These are phyloP conservation scores for Pseudolaguvia tuberculata DNA, from an alignment of 2,113 vertebrate species.

Conservation along the genomic window DNA sequence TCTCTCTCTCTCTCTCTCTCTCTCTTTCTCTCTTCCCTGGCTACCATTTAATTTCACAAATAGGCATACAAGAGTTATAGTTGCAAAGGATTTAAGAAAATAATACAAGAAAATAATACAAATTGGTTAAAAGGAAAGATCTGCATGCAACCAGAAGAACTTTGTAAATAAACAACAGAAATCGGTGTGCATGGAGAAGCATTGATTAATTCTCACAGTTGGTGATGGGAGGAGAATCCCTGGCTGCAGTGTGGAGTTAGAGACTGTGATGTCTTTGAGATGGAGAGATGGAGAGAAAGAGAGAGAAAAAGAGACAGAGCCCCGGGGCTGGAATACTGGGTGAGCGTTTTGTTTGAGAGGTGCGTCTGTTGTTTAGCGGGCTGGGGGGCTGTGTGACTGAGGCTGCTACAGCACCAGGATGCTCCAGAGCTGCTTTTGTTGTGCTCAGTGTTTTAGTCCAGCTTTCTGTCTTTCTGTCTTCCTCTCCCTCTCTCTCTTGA, in stretches of 20 bases:
- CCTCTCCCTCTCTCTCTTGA: slow-evolving; percentile 29
- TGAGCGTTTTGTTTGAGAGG: slow-evolving; percentile 46
- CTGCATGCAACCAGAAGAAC: slow-evolving; percentile 45
- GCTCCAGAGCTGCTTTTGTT: slow-evolving; percentile 63
- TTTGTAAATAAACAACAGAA: slow-evolving; percentile 51
- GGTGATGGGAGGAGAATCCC: slow-evolving; percentile 40
- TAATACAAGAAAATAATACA: slow-evolving; percentile 14
- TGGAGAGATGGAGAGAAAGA: slow-evolving; percentile 18
- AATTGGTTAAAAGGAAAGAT: slow-evolving; percentile 21
- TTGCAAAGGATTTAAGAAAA: slow-evolving; percentile 3
- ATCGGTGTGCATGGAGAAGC: slow-evolving; percentile 46
- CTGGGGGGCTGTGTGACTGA: slow-evolving; percentile 66
- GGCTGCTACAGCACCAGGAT: slow-evolving; percentile 50
- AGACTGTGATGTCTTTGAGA: slow-evolving; percentile 40
- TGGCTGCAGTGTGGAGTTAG: slow-evolving; percentile 43
- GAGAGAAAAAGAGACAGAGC: slow-evolving; percentile 32
- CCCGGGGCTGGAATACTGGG: slow-evolving; percentile 41
- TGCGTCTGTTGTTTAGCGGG: slow-evolving; percentile 67
- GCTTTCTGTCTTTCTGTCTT: slow-evolving; percentile 40
- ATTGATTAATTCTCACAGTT: slow-evolving; percentile 51
- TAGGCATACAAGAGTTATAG: not conserved
- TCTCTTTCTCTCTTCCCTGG: not conserved
- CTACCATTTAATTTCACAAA: slow-evolving; percentile 19
- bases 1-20: slow-evolving; percentile 3
- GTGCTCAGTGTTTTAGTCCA: slow-evolving; percentile 59